Percentiles rank a stretch among this genome's conserved stretches.
Conservation (phyloP, 2,113 vertebrate genomes). For the Microcebus jonahi region DNA sequence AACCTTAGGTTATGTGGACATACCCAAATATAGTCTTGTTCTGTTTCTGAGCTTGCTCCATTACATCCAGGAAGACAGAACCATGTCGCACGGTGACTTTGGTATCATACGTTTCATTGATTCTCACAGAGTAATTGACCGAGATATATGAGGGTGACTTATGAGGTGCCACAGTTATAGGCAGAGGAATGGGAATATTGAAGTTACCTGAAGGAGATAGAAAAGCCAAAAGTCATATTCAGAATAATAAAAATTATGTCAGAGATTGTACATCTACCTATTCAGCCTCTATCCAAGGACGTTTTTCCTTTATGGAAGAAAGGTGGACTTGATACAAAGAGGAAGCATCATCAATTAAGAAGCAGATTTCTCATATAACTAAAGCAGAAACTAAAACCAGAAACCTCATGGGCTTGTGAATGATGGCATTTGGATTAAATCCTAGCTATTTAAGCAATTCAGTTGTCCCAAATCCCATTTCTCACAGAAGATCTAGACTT, state of each 20-base stretch:
- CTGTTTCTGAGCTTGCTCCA: slow-evolving; percentile 50
- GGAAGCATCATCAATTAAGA: neutral
- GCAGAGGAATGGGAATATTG: neutral
- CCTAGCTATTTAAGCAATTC: neutral
- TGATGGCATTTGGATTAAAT: neutral
- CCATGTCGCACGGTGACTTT: slow-evolving; percentile 6
- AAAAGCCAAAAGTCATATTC: neutral
- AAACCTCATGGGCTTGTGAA: neutral
- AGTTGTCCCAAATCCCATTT: neutral
- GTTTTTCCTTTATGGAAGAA: neutral
- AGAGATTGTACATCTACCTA: neutral
- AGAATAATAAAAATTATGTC: neutral
- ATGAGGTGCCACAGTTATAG: rapidly evolving
- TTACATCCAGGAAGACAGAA: slow-evolving; percentile 67
- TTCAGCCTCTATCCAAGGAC: no score
- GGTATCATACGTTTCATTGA: neutral
- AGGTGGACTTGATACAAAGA: neutral
- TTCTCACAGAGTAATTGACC: slow-evolving; percentile 60
- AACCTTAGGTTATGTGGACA: neutral
- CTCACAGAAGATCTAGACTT: neutral
- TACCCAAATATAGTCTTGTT: slow-evolving; percentile 51
- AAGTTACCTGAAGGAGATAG: neutral
- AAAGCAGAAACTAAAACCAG: neutral
- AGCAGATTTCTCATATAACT: neutral
- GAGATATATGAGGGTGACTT: rapidly evolving